Evolutionary conservation across 2,113 vertebrate species (phyloP).

Genomic region (Heterochromis multidens): DNA sequence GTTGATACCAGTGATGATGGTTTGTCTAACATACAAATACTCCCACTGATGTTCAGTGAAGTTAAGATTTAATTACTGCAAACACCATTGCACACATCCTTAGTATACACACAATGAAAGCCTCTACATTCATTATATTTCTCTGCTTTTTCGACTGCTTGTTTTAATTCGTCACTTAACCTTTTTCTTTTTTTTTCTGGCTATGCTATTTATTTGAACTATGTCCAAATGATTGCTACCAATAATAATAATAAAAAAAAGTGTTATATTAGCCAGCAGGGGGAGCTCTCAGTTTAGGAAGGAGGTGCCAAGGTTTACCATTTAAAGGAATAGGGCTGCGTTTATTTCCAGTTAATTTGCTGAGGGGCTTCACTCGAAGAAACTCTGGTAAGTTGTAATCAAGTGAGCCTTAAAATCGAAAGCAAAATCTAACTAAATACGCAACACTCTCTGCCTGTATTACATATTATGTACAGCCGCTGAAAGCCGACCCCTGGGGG

Average conservation of each 20-base stretch:
- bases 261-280: constrained; percentile 23
- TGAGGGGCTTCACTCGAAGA: neutral
- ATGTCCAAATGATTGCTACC: neutral
- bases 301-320: constrained; percentile 10
- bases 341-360: constrained; percentile 27
- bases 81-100: neutral
- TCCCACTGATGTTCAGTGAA: neutral
- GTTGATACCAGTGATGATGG: neutral
- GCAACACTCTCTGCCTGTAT: neutral
- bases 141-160: neutral
- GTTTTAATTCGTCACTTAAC: neutral
- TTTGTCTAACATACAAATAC: neutral
- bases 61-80: neutral
- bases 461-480: constrained; percentile 36
- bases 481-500: constrained; percentile 61
- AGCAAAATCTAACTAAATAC: neutral
- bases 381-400: neutral
- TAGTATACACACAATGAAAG: neutral
- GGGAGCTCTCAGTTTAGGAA: constrained; percentile 44
- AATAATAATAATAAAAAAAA: neutral
- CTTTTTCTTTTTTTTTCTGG: neutral
- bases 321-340: constrained; percentile 36
- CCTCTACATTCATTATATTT: neutral
- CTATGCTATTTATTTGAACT: neutral
- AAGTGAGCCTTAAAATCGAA: neutral